Evolutionary conservation across 2,888 invertebrate genomes (phyloP).

Genomic region (Orchesellides sinensis): DNA sequence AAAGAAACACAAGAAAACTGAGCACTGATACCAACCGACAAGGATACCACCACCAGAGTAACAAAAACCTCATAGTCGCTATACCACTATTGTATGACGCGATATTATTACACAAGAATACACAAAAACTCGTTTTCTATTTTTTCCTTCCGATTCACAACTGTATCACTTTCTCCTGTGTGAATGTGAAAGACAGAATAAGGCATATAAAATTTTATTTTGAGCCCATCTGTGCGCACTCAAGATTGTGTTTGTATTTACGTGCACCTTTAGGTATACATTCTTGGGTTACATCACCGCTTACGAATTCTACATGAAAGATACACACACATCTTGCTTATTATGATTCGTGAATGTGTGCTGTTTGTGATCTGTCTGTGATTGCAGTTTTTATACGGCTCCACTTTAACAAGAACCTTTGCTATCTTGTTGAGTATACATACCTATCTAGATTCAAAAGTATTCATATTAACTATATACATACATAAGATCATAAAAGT

Average conservation of each 20-base stretch:
- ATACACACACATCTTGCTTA: not conserved
- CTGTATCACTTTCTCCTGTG: conserved; percentile 14
- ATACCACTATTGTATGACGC: not conserved
- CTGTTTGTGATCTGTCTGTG: conserved; percentile 25
- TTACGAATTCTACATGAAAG: not conserved
- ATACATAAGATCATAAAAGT: not conserved
- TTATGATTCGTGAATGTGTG: conserved; percentile 34
- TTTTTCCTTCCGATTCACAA: conserved; percentile 15
- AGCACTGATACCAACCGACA: not conserved
- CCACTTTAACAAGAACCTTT: not conserved
- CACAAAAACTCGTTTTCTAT: conserved; percentile 27
- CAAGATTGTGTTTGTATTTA: conserved; percentile 20
- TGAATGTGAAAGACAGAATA: not conserved
- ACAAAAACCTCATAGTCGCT: not conserved
- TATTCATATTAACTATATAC: not conserved
- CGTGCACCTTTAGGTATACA: too few relatives aligned
- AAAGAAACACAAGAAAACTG: too few relatives aligned
- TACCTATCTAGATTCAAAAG: too few relatives aligned
- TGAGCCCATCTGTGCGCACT: conserved; percentile 31
- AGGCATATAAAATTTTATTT: conserved; percentile 37
- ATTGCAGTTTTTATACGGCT: conserved; percentile 7
- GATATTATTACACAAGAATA: conserved; percentile 6
- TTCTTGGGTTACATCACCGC: too few relatives aligned
- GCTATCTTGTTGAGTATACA: not conserved
- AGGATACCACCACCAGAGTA: not conserved